Evolutionary conservation across 2,888 invertebrate genomes (phyloP), one percentile per base, ranked within the genome.

Genomic region (Thumatha senex): DNA sequence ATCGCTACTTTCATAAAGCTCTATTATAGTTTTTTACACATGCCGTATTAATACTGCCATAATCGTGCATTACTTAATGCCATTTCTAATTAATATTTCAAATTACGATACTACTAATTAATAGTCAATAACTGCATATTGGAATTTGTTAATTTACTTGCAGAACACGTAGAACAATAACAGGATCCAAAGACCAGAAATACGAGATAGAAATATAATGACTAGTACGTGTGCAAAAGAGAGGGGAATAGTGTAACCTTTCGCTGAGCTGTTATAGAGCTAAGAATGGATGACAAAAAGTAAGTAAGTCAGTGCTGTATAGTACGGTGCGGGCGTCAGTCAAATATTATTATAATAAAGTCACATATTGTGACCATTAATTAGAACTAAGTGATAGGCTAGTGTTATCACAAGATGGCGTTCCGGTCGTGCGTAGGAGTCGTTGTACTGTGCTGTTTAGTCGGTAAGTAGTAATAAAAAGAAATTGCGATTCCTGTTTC

Each of bases 261-360:
- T 90, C 89, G 84, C 89, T 82, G 67, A 74, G 76, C 68, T 68
- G 78, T 70, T 67, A 72, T 72, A 68, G 78, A 77, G 80, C 81
- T 87, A 85, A 87, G 86, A 84, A 82, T 78, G 78, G 83, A 80
- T 76, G 79, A 82, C 86, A 83, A 86, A 88, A 86, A 85, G 69
- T 84, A 82, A 81, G 84, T 80, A 83, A 80, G 80, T 82, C 90
- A 90, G 89, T 90, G 81, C 82, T 78, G 79, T 72, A 71, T 79
- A 78, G 82, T 80, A 85, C 78, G 82, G 82, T 67, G 78, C 83
- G 78, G 82, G 82, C 84, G 84, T 78, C 82, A 84, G 74, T 74
- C 65, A 70, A 60, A 61, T 57, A 65, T 67, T 56, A 65, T 58
- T 66, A 78, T 70, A 24, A 24, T 24, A 74, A 75, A 82, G 82